Evolutionary conservation across 1,140 invertebrate species (phyloP).

Genomic region (Drosophila parvula): DNA sequence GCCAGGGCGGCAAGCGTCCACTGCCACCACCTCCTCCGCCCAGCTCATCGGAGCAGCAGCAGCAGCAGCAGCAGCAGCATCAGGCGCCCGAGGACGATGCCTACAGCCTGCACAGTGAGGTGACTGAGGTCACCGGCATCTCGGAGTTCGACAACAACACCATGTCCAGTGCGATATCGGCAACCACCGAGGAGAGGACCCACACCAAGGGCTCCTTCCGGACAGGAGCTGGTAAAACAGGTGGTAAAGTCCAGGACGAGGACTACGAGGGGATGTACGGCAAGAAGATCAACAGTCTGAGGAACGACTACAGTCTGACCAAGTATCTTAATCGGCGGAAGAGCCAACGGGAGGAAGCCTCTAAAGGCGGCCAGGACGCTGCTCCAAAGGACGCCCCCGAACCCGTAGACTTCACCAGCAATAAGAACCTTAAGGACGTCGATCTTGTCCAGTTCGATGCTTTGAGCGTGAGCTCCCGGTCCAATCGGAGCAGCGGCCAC

Average conservation of each 20-base stretch:
- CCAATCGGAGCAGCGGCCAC: conserved; percentile 77
- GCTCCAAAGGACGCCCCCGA: conserved; percentile 38
- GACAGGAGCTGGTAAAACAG: conserved; percentile 10
- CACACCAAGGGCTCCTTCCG: conserved; percentile 10
- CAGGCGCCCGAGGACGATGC: conserved; percentile 64
- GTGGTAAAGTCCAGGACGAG: conserved; percentile 20
- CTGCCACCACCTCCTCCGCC: conserved; percentile 66
- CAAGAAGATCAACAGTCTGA: conserved; percentile 75
- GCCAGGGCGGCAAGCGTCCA: conserved; percentile 44
- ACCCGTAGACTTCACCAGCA: conserved; percentile 37
- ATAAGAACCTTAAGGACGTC: conserved; percentile 61
- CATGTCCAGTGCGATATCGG: conserved; percentile 63
- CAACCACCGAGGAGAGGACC: conserved; percentile 46
- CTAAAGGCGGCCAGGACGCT: conserved; percentile 1
- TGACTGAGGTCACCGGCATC: conserved; percentile 77
- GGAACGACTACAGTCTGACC: conserved; percentile 78
- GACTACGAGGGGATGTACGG: conserved; percentile 73
- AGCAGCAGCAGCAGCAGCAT: background rate
- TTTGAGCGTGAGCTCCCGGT: conserved; percentile 76
- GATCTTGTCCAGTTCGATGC: conserved; percentile 78
- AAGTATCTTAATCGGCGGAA: conserved; percentile 81
- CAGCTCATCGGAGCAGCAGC: conserved; percentile 1
- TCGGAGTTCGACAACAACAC: conserved; percentile 79
- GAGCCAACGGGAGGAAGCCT: conserved; percentile 40
- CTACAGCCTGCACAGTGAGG: conserved; percentile 77